phyloP scores from a whole-genome alignment of 2,113 vertebrate species.

The Rhagologus leucostigma region DNA sequence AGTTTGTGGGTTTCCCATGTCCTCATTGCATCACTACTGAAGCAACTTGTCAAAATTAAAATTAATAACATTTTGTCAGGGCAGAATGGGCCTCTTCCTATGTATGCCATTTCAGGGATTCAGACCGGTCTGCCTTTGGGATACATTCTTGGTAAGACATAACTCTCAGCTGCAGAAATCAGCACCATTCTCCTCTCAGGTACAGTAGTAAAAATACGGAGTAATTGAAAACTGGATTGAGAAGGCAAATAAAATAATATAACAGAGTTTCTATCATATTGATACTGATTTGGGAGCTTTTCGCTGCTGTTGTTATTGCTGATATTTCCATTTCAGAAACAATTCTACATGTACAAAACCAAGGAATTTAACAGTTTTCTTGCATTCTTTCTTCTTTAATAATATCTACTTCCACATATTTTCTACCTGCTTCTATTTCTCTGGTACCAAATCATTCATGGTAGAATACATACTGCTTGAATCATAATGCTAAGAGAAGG shows the following conservation, averaged over 20 bases:
- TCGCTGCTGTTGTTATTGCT: neutral
- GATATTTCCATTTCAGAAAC: conserved; percentile 18
- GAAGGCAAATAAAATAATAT: conserved; percentile 25
- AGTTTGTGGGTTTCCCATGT: neutral
- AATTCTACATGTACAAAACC: neutral
- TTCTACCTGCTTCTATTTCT: neutral
- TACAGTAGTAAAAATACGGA: neutral
- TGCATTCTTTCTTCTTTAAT: conserved; percentile 2
- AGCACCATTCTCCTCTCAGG: neutral
- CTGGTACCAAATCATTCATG: neutral
- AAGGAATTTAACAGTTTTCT: neutral
- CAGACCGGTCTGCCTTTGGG: neutral
- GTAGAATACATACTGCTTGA: neutral
- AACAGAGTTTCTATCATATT: conserved; percentile 15
- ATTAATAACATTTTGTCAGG: neutral
- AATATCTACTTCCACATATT: neutral
- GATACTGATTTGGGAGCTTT: conserved; percentile 14
- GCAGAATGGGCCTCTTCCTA: neutral
- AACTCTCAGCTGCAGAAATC: neutral
- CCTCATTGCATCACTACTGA: neutral
- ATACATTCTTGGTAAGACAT: neutral
- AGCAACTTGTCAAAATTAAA: neutral
- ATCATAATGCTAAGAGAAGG: conserved; percentile 40
- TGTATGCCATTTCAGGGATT: neutral
- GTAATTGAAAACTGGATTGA: conserved; percentile 29